Evolutionary conservation across 2,888 invertebrate genomes (phyloP), one percentile per base, ranked within the genome.

Genomic region (Sarcophaga variegata): DNA sequence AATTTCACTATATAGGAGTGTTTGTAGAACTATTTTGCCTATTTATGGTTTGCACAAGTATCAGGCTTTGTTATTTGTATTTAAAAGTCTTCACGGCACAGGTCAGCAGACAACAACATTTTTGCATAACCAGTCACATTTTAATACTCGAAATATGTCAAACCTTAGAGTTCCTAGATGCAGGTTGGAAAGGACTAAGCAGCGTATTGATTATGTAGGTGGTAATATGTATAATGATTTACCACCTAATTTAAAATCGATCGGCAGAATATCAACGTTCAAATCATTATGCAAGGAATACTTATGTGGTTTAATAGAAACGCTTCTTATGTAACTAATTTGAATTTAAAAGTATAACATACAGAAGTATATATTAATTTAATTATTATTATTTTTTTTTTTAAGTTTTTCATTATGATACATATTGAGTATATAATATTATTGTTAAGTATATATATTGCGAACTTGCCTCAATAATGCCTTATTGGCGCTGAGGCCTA

Each of bases 41-140:
- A 20, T 70, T 70, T 70, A 47, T 49, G 69, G 47, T 49, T 25
- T 70, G 17, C 49, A 70, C 22, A 12, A 62, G 22, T 14, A 62
- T 14, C 62, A 62, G 22, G 22, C 22, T 62, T 62, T 22, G 22
- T 62, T 27, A 22, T 62, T 62, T 62, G 62, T 62, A 11, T 62
- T 22, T 22, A n/a, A n/a, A 25, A 62, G 20, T 20, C 20, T 20
- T 20, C 20, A 25, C 11, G 14, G 20, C 20, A 22, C 8, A 20
- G 10, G 20, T 22, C 20, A 10, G 22, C 62, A 25, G 37, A 37
- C 37, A 37, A 37, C 6, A 37, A 37, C 37, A 37, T 37, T 37
- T 37, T 37, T 37, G 37, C 5, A 37, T 37, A 37, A 6, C 37
- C 37, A 37, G 37, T 6, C 6, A 37, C 37, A 37, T 37, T 37